Evolutionary conservation across 2,797 vertebrate genomes (phyloP).

Genomic region (Anas bahamensis): DNA sequence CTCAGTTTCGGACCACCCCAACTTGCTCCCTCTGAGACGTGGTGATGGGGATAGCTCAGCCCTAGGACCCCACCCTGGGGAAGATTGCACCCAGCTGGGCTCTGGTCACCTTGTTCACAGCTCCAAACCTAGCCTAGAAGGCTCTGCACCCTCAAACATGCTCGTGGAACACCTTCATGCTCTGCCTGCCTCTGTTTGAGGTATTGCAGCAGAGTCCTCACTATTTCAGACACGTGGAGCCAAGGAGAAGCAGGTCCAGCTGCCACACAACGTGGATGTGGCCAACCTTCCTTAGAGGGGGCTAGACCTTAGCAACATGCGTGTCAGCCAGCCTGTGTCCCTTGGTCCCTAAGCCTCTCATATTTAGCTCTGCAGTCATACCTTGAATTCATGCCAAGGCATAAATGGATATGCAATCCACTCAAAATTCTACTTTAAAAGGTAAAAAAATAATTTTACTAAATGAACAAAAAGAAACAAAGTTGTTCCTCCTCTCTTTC

Average conservation of each 20-base stretch:
- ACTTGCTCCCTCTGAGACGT: background rate
- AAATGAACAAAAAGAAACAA: background rate
- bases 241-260: background rate
- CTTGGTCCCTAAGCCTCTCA: background rate
- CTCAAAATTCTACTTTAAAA: background rate
- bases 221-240: background rate
- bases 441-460: background rate
- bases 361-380: background rate
- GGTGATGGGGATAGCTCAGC: background rate
- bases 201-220: background rate
- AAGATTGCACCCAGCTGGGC: background rate
- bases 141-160: background rate
- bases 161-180: background rate
- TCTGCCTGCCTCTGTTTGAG: background rate
- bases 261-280: background rate
- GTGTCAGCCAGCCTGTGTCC: background rate
- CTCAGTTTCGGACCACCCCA: background rate
- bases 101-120: background rate
- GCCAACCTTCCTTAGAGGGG: background rate
- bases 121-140: background rate
- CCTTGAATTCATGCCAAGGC: background rate
- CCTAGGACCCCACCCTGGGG: background rate
- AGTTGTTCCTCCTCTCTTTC: background rate
- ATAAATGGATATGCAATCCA: too few species aligned
- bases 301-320: background rate